Base-by-base conservation (phyloP, 2,888 invertebrate genomes). In the Ichneumoninae sp. region DNA sequence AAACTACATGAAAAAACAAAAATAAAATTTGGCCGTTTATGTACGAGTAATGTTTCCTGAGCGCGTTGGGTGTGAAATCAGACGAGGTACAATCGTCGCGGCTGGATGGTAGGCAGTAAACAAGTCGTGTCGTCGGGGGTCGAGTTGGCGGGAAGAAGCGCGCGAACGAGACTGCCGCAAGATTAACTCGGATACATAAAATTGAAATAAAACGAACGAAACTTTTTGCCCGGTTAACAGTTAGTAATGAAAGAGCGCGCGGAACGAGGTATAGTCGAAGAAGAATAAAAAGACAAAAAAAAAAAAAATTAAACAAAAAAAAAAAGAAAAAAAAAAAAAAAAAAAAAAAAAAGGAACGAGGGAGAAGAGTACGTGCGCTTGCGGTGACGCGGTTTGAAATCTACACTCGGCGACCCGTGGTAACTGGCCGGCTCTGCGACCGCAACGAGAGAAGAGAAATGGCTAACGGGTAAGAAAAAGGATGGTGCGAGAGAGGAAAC, bases 381-480 rank as follows among this genome's bases (percentile, higher is more conserved):
- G 84, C 50, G 84, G 84, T 75, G 75, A 81, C 74, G 81, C 75
- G 84, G 81, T 82, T 85, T 81, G 84, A 81, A 82, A 85, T 81
- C 84, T 81, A 79, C 84, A 82, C 81, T 75, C 78, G 68, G 22
- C 71, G 69, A 84, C 47, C 73, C 77, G 63, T 33, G 50, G 50
- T 54, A 74, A 78, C 52, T 60, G 77, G 44, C 77, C 68, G 81
- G 70, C 36, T 68, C 66, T 60, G 22, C 73, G 70, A 84, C 81
- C 85, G 75, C 71, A 85, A 79, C 79, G 74, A 71, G 75, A 75
- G 71, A 78, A 78, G 85, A 82, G 78, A 82, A 85, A 82, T 85
- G 82, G 70, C 75, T 22, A 79, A 70, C 71, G 66, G 50, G 10
- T 47, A 66, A 60, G 50, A 76, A 73, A 77, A 76, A 40, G 68